These are phyloP conservation scores for Chrysodeixis includens DNA, from an alignment of 2,888 invertebrate species.

Conservation along the genomic window DNA sequence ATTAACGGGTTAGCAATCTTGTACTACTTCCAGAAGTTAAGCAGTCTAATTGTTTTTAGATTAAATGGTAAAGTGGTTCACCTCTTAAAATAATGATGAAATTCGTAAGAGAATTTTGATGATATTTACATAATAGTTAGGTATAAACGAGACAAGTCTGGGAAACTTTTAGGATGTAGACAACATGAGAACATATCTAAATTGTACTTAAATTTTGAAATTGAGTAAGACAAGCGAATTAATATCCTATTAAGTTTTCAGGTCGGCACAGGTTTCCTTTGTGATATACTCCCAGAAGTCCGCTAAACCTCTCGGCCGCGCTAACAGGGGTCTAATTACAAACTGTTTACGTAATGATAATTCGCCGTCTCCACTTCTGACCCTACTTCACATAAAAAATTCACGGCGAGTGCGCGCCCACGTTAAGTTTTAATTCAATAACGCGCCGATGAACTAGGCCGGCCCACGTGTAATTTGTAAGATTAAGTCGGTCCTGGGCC, in stretches of 20 bases:
- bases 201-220: background rate
- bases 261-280: background rate
- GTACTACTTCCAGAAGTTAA: background rate
- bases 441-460: slow-evolving; percentile 61
- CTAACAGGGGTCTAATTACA: slow-evolving; percentile 27
- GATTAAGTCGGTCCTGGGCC: slow-evolving; percentile 56
- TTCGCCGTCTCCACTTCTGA: slow-evolving; percentile 6
- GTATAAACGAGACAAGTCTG: slow-evolving; percentile 1
- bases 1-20: background rate
- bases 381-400: slow-evolving; percentile 51
- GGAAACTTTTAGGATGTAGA: background rate
- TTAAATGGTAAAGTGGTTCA: background rate
- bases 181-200: background rate
- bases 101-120: background rate
- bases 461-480: slow-evolving; percentile 63
- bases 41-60: background rate
- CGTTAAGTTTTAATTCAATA: slow-evolving; percentile 67
- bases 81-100: background rate
- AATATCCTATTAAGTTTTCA: background rate
- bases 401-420: slow-evolving; percentile 37
- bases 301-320: background rate
- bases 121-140: no score
- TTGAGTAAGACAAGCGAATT: background rate
- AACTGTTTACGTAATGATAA: slow-evolving; percentile 46
- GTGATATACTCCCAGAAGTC: background rate